Evolutionary conservation across 2,797 vertebrate species (phyloP), one percentile per base, ranked within the genome.

Genomic region (Betta splendens): DNA sequence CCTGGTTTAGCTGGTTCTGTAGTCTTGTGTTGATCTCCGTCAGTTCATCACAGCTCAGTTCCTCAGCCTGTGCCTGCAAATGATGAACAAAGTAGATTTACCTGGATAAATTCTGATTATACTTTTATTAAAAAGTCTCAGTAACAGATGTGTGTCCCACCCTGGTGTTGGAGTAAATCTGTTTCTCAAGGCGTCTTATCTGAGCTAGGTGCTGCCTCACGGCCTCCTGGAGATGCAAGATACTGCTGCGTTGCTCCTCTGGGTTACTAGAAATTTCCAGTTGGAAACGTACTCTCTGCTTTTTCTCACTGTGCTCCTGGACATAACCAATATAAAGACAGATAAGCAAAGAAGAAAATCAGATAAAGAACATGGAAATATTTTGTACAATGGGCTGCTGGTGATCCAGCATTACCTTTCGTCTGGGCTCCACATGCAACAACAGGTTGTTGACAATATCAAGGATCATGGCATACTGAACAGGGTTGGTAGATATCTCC

Each of bases 401-500:
- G 20, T 46, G 26, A 16, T 39, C 1, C 10, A 5, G 65, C 36
- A n/a, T 50, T 50, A 98, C 98, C 94, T 99, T 99, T 72, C 98
- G 94, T 32, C 96, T 94, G 70, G 97, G 96, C 74, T 99, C 98
- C 72, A 99, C 98, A 0, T 99, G 97, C 44, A 99, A 89, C 64
- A 99, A 83, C 56, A 99, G 85, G 84, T 99, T 99, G 91, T 99
- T 99, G 72, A 99, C 96, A 0, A 99, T 99, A 77, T 99, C 98
- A 42, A 99, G 90, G 85, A 99, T 98, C 98, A 99, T 99, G 37
- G 95, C 96, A n/a, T 99, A 99, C 81, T 99, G 98, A 1, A 95
- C 96, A 0, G 98, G 98, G 83, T 99, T 99, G 42, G 97, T 98
- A 68, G 97, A 99, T 72, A 98, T 98, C 91, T 99, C 98, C 49